Evolutionary conservation across 23 tunicate species (phyloP), one percentile per base, ranked within the genome.

Genomic region (Diplosoma virens): DNA sequence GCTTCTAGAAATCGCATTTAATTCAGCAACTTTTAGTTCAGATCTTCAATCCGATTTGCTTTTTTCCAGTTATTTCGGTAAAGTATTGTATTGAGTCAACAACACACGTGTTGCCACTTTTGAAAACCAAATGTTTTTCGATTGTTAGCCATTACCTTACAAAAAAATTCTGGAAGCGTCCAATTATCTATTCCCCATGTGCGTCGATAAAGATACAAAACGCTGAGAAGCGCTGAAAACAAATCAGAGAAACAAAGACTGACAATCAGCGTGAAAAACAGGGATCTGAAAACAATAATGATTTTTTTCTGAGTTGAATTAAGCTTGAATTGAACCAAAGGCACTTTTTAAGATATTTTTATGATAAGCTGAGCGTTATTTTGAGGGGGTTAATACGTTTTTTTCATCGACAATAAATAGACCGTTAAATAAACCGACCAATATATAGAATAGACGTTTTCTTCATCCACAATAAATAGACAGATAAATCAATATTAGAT

Each of bases 141-240:
- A 45, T 45, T 9, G 64, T 20, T 9, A 16, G 9, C 9, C 14
- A 7, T 3, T 30, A 67, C 74, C 52, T 67, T 35, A 29, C 74
- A 67, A 34, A 67, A 25, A 37, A 35, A 67, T 2, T 35, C 50
- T 11, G 74, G 74, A 16, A 67, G 35, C 3, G 74, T 5, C 74
- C 74, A 67, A 21, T 67, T 67, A 26, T 67, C 74, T 7, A 67
- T 26, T 2, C 25, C 74, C 74, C 74, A 67, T 6, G 74, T 67
- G 25, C 74, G 50, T 11, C 74, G 74, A 23, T 67, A 67, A 22
- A 67, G 52, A 27, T 34, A 67, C 3, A 67, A 11, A 22, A 18
- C 23, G 52, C 74, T 67, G 50, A 67, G 25, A 17, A 67, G 52
- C 2, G 74, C 50, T 7, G 74, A 67, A 16, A 35, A 18, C n/a